Evolutionary conservation across 2,113 vertebrate genomes (phyloP).

Genomic region (Sclerurus mexicanus): DNA sequence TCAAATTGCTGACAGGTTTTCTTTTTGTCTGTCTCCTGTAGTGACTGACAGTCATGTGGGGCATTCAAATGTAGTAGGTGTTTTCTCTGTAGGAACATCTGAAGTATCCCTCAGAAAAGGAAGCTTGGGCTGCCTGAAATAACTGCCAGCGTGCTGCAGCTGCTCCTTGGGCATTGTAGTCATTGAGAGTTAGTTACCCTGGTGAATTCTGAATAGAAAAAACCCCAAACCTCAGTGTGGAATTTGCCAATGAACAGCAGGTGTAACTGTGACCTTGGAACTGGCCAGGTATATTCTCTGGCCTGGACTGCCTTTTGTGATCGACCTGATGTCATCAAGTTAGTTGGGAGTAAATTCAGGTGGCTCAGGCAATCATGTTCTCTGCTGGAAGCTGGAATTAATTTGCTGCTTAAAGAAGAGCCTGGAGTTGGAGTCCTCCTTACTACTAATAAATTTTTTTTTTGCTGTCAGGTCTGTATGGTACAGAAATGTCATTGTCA

Average conservation of each 20-base stretch:
- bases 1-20: neutral
- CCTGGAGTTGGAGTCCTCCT: neutral
- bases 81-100: neutral
- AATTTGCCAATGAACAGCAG: neutral
- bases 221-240: neutral
- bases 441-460: neutral
- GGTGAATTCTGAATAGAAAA: neutral
- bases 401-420: neutral
- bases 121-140: neutral
- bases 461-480: neutral
- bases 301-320: neutral
- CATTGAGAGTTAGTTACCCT: neutral
- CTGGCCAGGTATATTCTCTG: neutral
- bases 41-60: neutral
- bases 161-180: neutral
- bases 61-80: neutral
- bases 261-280: neutral
- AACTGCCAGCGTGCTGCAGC: neutral
- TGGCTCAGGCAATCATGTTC: constrained; percentile 1
- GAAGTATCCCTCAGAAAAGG: neutral
- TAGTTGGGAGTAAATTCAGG: neutral
- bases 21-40: neutral
- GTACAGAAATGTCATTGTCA: neutral
- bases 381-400: constrained; percentile 38
- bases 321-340: neutral